A percentile compares a stretch with the other conserved stretches of the same genome.
phyloP scores from a whole-genome alignment of 1,140 invertebrate genomes.

The Zaprionus africanus region DNA sequence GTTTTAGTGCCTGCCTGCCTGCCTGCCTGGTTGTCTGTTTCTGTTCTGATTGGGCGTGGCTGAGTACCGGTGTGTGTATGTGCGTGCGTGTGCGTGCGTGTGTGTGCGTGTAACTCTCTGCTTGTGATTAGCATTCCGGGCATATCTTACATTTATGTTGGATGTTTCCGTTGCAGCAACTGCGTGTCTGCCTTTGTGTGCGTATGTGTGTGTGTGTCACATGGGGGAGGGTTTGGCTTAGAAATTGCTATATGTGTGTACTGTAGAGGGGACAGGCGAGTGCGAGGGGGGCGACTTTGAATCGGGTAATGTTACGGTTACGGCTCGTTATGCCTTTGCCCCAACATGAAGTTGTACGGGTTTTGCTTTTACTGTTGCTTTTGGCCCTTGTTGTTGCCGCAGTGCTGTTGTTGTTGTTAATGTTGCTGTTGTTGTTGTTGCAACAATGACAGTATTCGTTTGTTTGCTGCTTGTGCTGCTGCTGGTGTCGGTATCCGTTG shows the following conservation, averaged over 20 bases:
- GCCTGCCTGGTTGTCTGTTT: not conserved
- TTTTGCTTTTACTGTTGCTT: slow-evolving; percentile 21
- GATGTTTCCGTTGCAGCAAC: slow-evolving; percentile 81
- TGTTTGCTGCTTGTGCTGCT: slow-evolving; percentile 27
- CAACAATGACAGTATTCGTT: slow-evolving; percentile 36
- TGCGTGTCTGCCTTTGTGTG: slow-evolving; percentile 3
- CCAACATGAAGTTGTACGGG: slow-evolving; percentile 24
- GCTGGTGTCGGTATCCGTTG: slow-evolving; percentile 35
- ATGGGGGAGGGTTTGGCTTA: slow-evolving; percentile 20
- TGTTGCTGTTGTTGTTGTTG: slow-evolving; percentile 9
- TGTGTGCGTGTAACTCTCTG: slow-evolving; percentile 41
- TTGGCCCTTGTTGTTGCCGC: slow-evolving; percentile 10
- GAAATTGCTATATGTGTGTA: slow-evolving; percentile 2
- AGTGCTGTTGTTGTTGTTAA: slow-evolving; percentile 1
- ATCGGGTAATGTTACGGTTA: slow-evolving; percentile 79
- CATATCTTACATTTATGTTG: slow-evolving; percentile 82
- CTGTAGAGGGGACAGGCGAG: not conserved
- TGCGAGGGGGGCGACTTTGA: slow-evolving; percentile 38
- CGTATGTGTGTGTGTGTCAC: slow-evolving; percentile 39
- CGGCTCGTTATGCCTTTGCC: slow-evolving; percentile 77
- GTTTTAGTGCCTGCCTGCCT: slow-evolving; percentile 66
- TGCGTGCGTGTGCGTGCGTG: slow-evolving; percentile 25
- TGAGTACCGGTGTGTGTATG: slow-evolving; percentile 15
- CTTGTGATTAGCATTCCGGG: slow-evolving; percentile 79
- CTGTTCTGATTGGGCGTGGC: slow-evolving; percentile 33